A percentile compares a stretch with the other conserved stretches of the same genome.
Evolutionary conservation across 2,888 invertebrate species (phyloP).

Genomic region (Eretmocerus hayati): DNA sequence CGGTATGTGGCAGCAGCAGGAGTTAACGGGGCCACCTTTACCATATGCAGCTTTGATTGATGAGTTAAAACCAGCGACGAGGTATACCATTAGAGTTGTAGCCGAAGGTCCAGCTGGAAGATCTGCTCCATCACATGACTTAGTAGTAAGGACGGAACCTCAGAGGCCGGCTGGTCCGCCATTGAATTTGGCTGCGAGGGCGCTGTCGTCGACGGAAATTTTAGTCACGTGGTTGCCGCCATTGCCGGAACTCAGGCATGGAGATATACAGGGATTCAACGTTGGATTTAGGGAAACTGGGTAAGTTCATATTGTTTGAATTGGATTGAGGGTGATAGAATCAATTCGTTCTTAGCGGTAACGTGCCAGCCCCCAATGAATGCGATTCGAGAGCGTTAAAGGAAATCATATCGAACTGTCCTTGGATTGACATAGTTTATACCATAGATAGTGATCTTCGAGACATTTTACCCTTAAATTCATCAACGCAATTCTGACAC

Average conservation of each 20-base stretch:
- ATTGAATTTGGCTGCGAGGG: conserved; percentile 58
- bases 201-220: conserved; percentile 67
- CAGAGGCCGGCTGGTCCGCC: conserved; percentile 67
- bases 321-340: too few relatives aligned
- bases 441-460: too few relatives aligned
- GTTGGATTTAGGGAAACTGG: conserved; percentile 58
- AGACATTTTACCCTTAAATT: too few relatives aligned
- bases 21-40: conserved; percentile 57
- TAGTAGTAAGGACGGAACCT: conserved; percentile 60
- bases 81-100: conserved; percentile 63
- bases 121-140: conserved; percentile 60
- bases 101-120: conserved; percentile 70
- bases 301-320: too few relatives aligned
- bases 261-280: conserved; percentile 70
- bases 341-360: too few relatives aligned
- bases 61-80: conserved; percentile 64
- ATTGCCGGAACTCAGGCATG: conserved; percentile 61
- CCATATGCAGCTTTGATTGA: conserved; percentile 60
- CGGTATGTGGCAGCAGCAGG: conserved; percentile 61
- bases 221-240: conserved; percentile 71
- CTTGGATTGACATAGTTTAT: too few relatives aligned
- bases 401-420: too few relatives aligned
- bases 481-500: too few relatives aligned
- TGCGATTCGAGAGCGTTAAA: too few relatives aligned
- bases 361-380: too few relatives aligned